These are phyloP conservation scores for Synergus itoensis DNA, from an alignment of 2,888 invertebrate species.

Conservation along the genomic window DNA sequence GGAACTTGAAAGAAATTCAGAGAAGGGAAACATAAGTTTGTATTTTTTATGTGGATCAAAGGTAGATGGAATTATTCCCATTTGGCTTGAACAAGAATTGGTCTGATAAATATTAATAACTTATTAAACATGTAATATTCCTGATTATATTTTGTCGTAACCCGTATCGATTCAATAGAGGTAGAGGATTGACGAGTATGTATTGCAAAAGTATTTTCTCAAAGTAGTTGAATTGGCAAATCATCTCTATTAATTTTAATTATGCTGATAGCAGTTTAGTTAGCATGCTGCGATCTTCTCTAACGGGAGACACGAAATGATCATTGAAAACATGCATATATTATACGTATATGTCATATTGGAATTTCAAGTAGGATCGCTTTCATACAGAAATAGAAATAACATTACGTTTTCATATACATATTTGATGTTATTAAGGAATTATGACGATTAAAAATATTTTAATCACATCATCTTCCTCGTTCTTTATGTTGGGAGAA, in stretches of 20 bases:
- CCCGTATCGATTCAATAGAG: background rate
- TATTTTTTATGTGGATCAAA: too few species aligned
- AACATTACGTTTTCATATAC: background rate
- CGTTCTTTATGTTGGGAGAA: background rate
- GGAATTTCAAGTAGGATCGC: background rate
- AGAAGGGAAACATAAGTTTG: too few species aligned
- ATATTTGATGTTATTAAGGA: background rate
- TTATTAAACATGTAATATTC: too few species aligned
- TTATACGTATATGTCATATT: background rate
- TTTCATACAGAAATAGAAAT: background rate
- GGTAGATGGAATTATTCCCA: too few species aligned
- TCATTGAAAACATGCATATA: background rate
- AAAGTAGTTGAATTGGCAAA: background rate
- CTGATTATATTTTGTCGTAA: too few species aligned
- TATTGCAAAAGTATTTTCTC: slow-evolving; percentile 6
- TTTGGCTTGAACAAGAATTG: too few species aligned
- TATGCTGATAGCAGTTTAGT: slow-evolving; percentile 16
- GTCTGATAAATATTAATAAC: too few species aligned
- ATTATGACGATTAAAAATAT: background rate
- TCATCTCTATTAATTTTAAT: slow-evolving; percentile 32
- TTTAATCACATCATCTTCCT: background rate
- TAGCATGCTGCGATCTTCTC: slow-evolving; percentile 23
- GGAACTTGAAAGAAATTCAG: too few species aligned
- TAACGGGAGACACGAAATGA: background rate
- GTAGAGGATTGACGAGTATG: background rate